Conservation (phyloP, 2,113 vertebrate species). For the Corythornis vintsioides region DNA sequence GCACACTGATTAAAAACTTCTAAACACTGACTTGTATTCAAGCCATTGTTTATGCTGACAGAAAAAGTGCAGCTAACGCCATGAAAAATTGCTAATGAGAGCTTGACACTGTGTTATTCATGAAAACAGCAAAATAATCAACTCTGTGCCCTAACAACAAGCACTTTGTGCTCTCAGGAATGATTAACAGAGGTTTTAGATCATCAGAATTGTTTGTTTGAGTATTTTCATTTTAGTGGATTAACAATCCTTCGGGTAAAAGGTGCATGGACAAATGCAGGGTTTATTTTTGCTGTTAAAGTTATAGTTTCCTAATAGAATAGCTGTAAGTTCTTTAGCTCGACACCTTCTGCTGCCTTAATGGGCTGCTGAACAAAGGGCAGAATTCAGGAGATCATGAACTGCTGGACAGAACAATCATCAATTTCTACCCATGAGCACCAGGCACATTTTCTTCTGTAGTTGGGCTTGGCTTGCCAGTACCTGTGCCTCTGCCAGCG, state of each 20-base stretch:
- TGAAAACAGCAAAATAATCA: not conserved
- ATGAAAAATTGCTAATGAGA: not conserved
- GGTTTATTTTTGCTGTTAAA: not conserved
- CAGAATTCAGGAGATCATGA: not conserved
- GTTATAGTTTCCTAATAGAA: not conserved
- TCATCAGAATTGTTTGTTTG: not conserved
- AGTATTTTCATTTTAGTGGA: not conserved
- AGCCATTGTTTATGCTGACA: conserved; percentile 9
- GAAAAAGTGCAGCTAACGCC: not conserved
- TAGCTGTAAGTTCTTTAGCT: not conserved
- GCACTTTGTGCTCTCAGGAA: not conserved
- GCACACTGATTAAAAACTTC: not conserved
- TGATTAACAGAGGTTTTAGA: not conserved
- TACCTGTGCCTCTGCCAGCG: fast-evolving
- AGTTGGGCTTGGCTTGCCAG: not conserved
- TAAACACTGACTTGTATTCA: not conserved
- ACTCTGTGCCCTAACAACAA: not conserved
- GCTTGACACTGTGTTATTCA: not conserved
- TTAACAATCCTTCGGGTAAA: not conserved
- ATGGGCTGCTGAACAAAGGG: not conserved
- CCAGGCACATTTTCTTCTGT: not conserved
- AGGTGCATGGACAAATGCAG: not conserved
- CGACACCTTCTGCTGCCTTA: not conserved
- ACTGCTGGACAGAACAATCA: not conserved
- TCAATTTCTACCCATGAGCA: not conserved